Evolutionary conservation across 2,797 vertebrate genomes (phyloP).

Genomic region (Emydoidea blandingii): DNA sequence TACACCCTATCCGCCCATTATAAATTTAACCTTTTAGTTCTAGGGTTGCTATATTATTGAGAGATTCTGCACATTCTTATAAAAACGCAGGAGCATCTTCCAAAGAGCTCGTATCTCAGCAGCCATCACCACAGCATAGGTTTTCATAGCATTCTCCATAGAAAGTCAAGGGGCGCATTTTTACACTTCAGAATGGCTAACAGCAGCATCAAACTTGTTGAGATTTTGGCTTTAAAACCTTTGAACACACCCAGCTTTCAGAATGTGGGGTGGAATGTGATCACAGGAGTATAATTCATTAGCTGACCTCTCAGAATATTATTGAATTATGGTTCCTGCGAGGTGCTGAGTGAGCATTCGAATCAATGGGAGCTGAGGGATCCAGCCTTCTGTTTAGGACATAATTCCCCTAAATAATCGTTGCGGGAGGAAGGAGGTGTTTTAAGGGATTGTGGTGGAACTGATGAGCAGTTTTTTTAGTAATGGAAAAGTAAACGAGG

Average conservation of each 20-base stretch:
- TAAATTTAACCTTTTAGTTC: constrained; percentile 62
- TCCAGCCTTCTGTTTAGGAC: neutral
- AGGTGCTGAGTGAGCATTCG: neutral
- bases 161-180: neutral
- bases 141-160: neutral
- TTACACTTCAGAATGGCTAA: constrained; percentile 28
- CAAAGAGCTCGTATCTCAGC: constrained; percentile 1
- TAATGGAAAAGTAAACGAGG: neutral
- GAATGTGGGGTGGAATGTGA: neutral
- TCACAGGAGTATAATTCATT: neutral
- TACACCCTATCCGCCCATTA: constrained; percentile 61
- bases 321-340: neutral
- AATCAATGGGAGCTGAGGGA: neutral
- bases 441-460: neutral
- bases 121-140: neutral
- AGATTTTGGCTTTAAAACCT: neutral
- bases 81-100: constrained; percentile 48
- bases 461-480: neutral
- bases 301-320: neutral
- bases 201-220: neutral
- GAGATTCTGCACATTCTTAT: constrained; percentile 24
- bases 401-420: rapidly evolving
- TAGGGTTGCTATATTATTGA: constrained; percentile 62
- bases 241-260: neutral
- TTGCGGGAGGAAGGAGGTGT: neutral